Percentiles rank a stretch among this genome's conserved stretches.
Conservation (phyloP, 2,888 invertebrate species). For the Tortrix viridana region DNA sequence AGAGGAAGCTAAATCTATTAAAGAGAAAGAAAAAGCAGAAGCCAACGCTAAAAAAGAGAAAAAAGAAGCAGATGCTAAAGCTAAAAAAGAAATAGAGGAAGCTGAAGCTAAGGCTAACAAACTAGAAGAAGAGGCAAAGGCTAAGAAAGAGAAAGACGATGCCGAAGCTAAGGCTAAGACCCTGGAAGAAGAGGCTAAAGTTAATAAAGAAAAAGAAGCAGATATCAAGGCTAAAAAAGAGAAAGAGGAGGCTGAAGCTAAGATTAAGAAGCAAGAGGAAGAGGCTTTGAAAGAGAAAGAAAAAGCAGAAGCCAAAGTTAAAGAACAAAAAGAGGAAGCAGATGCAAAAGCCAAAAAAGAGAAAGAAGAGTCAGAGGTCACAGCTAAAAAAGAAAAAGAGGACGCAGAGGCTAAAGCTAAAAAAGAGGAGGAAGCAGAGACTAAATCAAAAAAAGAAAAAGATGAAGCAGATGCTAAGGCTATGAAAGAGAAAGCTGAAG, state of each 20-base stretch:
- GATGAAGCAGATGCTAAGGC: conserved; percentile 31
- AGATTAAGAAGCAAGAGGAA: conserved; percentile 33
- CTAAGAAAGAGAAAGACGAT: conserved; percentile 3
- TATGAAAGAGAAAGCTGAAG: conserved; percentile 39
- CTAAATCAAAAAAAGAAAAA: conserved; percentile 1
- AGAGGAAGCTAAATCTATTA: conserved; percentile 20
- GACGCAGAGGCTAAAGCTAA: conserved; percentile 16
- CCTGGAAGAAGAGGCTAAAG: conserved; percentile 35
- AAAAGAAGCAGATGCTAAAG: conserved; percentile 39
- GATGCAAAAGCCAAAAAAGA: conserved; percentile 34
- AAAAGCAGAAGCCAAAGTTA: not conserved
- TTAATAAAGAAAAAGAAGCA: conserved; percentile 36
- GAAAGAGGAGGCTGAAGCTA: conserved; percentile 24
- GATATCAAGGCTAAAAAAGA: conserved; percentile 32
- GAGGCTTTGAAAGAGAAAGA: conserved; percentile 1
- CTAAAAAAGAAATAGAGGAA: conserved; percentile 22
- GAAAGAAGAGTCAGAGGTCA: conserved; percentile 38
- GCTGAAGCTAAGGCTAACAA: conserved; percentile 21
- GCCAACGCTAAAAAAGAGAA: conserved; percentile 30
- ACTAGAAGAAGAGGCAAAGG: conserved; percentile 19
- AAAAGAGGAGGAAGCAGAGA: conserved; percentile 7
- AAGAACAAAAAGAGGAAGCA: conserved; percentile 36
- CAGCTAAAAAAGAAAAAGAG: conserved; percentile 12
- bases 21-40: conserved; percentile 32
- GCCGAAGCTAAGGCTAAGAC: conserved; percentile 29